phyloP scores from a whole-genome alignment of 2,888 invertebrate genomes.

The Shargacucullia verbasci region DNA sequence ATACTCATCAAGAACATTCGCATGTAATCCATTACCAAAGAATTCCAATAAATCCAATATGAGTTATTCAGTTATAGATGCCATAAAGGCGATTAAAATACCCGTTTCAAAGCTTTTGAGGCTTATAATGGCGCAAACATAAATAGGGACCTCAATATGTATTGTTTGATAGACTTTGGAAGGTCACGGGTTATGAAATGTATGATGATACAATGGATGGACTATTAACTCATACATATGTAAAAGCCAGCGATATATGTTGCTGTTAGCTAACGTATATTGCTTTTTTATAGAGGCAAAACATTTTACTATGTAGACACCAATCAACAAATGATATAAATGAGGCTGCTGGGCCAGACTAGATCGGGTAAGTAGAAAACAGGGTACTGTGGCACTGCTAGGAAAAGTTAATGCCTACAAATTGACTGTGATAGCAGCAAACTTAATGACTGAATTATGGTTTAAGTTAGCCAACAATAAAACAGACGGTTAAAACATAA shows the following conservation, averaged over 20 bases:
- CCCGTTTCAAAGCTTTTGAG: slow-evolving; percentile 25
- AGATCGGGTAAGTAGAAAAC: no score
- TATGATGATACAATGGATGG: slow-evolving; percentile 45
- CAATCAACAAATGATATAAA: no score
- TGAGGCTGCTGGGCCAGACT: no score
- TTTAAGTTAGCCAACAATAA: no score
- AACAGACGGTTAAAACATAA: no score
- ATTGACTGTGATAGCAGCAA: no score
- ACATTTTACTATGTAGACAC: no score
- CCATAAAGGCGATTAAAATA: slow-evolving; percentile 33
- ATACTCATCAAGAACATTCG: slow-evolving; percentile 8
- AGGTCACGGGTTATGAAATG: slow-evolving; percentile 53
- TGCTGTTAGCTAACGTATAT: no score
- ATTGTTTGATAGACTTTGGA: slow-evolving; percentile 47
- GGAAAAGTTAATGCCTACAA: no score
- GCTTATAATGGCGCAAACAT: slow-evolving; percentile 29
- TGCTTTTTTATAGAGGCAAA: no score
- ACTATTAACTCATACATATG: slow-evolving; percentile 12
- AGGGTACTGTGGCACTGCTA: no score
- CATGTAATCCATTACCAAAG: slow-evolving; percentile 25
- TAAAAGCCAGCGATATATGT: slow-evolving; percentile 4
- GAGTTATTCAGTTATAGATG: slow-evolving; percentile 4
- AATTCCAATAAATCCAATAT: slow-evolving; percentile 30
- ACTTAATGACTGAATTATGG: no score
- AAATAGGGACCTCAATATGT: slow-evolving; percentile 40